Base-by-base conservation (phyloP, 2,888 invertebrate genomes). In the Rotaria sp. region DNA sequence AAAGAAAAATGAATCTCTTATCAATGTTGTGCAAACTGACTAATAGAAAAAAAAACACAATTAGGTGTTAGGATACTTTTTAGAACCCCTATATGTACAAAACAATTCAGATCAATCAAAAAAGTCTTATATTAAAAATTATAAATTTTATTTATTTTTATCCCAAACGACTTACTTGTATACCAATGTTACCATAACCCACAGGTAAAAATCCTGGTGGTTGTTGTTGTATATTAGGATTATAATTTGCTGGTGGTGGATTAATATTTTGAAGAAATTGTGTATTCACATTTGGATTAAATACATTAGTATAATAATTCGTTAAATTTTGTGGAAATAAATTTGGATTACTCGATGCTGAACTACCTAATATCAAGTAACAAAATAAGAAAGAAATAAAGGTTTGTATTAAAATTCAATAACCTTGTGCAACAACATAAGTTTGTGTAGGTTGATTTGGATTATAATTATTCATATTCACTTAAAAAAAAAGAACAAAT, bases 371-470 rank as follows among this genome's bases (percentile, higher is more conserved):
- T n/a, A n/a, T n/a, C n/a, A n/a, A n/a, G n/a, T n/a, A n/a, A n/a
- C n/a, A 38, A 67, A 59, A 59, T 30, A 26, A 13, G 26, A 26
- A 55, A 55, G 26, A 1, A 55, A 55, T 10, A 26, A 55, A 55
- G 5, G 26, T 55, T 55, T 26, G 7, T 10, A 55, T 55, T 26
- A 10, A 24, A 67, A 30, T 38, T 67, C 4, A 21, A 67, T 2
- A 35, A 80, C 80, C 80, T 80, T 80, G 80, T n/a, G 80, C 80
- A n/a, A 80, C 80, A 80, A 80, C 80, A 80, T 80, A 80, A 4
- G 3, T 80, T 80, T 80, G 80, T 26, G 3, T 45, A 13, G 45
- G 45, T 45, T 80, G 41, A 45, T n/a, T 80, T 45, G 41, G 80
- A 80, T 45, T 80, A 45, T 80, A 67, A 38, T 67, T 67, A 35